Conservation (phyloP, 2,888 invertebrate species). For the Scaptomyza tumidula region DNA sequence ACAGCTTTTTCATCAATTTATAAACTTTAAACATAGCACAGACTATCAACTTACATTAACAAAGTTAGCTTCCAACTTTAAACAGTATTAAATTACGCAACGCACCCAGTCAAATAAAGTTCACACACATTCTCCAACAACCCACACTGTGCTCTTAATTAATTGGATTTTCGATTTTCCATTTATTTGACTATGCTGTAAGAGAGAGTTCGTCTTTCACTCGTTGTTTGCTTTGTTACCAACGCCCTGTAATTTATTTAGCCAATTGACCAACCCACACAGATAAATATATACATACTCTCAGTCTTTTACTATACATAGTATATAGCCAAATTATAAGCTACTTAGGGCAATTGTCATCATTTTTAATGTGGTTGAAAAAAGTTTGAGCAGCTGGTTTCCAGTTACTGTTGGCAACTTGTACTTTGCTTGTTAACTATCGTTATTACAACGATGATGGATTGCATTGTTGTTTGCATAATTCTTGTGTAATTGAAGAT, state of each 20-base stretch:
- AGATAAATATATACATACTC: neutral
- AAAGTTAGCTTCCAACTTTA: neutral
- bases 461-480: constrained; percentile 23
- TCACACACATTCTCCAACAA: neutral
- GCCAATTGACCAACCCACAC: constrained; percentile 10
- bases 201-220: constrained; percentile 27
- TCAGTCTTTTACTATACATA: neutral
- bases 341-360: constrained; percentile 26
- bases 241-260: constrained; percentile 22
- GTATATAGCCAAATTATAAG: constrained; percentile 22
- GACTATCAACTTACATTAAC: neutral
- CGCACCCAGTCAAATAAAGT: neutral
- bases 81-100: constrained; percentile 7
- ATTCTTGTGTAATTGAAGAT: constrained; percentile 42
- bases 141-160: constrained; percentile 23
- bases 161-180: constrained; percentile 50
- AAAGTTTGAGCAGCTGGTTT: constrained; percentile 11
- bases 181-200: constrained; percentile 29
- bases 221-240: neutral
- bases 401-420: constrained; percentile 33
- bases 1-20: no score
- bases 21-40: no score
- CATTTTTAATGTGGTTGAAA: constrained; percentile 14
- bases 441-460: constrained; percentile 2
- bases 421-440: constrained; percentile 4